Conservation (phyloP, 2,888 invertebrate genomes). For the Pycnomerus fuliginosus region DNA sequence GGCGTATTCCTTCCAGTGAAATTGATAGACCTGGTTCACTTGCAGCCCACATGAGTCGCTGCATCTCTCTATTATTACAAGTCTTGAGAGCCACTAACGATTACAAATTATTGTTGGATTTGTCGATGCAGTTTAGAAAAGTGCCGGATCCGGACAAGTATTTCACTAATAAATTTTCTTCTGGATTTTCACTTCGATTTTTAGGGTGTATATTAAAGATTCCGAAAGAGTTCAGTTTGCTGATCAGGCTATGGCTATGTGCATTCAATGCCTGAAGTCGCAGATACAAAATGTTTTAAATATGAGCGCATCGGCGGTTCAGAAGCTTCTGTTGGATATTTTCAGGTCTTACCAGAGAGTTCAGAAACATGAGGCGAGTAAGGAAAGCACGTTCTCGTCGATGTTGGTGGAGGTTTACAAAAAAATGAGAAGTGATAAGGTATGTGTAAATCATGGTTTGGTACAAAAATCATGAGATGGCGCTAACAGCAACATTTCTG, state of each 20-base stretch:
- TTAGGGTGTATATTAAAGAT: conserved; percentile 79
- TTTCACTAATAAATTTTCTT: conserved; percentile 5
- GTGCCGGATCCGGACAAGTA: conserved; percentile 86
- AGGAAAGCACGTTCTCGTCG: conserved; percentile 62
- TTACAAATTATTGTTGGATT: conserved; percentile 73
- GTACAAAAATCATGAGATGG: too few relatives aligned
- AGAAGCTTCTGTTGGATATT: conserved; percentile 57
- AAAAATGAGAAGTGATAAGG: conserved; percentile 61
- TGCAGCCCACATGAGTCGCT: conserved; percentile 86
- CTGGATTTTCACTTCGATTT: conserved; percentile 23
- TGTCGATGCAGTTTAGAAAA: conserved; percentile 75
- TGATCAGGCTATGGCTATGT: conserved; percentile 74
- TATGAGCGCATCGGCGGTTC: conserved; percentile 45
- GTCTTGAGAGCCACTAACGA: conserved; percentile 78
- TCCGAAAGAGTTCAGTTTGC: conserved; percentile 79
- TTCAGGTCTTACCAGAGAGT: conserved; percentile 70
- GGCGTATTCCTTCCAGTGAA: conserved; percentile 88
- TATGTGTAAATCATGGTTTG: too few relatives aligned
- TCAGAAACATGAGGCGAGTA: conserved; percentile 62
- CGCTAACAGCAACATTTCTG: too few relatives aligned
- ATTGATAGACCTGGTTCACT: conserved; percentile 91
- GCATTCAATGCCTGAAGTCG: conserved; percentile 68
- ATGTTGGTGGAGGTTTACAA: conserved; percentile 72
- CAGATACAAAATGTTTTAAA: conserved; percentile 56
- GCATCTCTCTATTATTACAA: conserved; percentile 78